phyloP scores from a whole-genome alignment of 2,113 vertebrate species.

The Apaloderma vittatum region DNA sequence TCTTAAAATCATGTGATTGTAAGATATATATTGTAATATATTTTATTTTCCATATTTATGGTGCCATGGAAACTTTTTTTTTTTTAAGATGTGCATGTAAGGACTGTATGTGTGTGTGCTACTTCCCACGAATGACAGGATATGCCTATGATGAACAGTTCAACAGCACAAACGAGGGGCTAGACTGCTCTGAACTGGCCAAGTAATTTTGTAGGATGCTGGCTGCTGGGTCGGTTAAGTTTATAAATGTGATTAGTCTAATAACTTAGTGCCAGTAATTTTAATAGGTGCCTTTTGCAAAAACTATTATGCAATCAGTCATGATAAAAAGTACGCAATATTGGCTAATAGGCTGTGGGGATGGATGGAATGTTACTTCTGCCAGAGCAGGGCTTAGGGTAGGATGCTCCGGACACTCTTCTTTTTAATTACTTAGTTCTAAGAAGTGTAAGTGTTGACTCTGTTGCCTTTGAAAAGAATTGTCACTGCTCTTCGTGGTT shows the following conservation, averaged over 20 bases:
- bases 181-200: not conserved
- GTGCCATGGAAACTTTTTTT: not conserved
- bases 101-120: not conserved
- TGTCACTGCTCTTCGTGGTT: not conserved
- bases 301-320: not conserved
- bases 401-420: not conserved
- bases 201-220: not conserved
- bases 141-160: not conserved
- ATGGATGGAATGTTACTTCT: not conserved
- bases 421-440: not conserved
- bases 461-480: not conserved
- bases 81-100: not conserved
- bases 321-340: not conserved
- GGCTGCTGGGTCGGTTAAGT: not conserved
- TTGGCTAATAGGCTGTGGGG: not conserved
- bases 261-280: not conserved
- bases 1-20: too few species aligned
- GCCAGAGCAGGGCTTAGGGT: not conserved
- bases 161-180: fast-evolving
- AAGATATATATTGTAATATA: too few species aligned
- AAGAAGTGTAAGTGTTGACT: not conserved
- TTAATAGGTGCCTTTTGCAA: not conserved
- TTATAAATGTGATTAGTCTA: not conserved
- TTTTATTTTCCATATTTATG: not conserved
- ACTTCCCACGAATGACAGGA: not conserved